phyloP scores from a whole-genome alignment of 2,888 invertebrate species.

The Abrostola triplasia region DNA sequence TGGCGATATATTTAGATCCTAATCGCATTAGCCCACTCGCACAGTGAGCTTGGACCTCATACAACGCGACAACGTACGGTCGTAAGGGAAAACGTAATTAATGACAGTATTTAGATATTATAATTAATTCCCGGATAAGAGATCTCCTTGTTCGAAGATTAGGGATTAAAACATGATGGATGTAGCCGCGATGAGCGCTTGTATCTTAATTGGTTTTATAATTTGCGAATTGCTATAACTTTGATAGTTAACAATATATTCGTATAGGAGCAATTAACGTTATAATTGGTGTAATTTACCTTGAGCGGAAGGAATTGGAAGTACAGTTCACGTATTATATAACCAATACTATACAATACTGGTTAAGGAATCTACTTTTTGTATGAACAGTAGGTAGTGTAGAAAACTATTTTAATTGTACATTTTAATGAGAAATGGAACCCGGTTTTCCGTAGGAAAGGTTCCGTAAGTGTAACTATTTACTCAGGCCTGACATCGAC shows the following conservation, averaged over 20 bases:
- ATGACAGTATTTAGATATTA: slow-evolving; percentile 12
- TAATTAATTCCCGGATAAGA: slow-evolving; percentile 11
- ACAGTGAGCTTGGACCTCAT: not conserved
- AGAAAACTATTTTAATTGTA: no score
- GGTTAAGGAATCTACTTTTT: no score
- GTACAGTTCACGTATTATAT: no score
- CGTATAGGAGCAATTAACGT: not conserved
- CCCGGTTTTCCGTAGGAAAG: no score
- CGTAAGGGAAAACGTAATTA: slow-evolving; percentile 1
- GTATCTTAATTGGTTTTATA: not conserved
- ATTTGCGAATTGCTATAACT: not conserved
- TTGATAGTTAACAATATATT: slow-evolving; percentile 14
- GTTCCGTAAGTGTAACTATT: no score
- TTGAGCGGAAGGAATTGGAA: no score
- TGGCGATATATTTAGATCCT: not conserved
- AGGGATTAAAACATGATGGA: slow-evolving; percentile 22
- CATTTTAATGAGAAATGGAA: no score
- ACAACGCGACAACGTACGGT: not conserved
- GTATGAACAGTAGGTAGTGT: no score
- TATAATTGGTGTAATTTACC: no score
- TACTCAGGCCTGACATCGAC: no score
- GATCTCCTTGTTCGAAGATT: slow-evolving; percentile 14
- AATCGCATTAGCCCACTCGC: not conserved
- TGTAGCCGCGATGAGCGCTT: slow-evolving; percentile 8
- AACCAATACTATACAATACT: no score